Conservation (phyloP, 2,113 vertebrate species). For the Octodon degus region DNA sequence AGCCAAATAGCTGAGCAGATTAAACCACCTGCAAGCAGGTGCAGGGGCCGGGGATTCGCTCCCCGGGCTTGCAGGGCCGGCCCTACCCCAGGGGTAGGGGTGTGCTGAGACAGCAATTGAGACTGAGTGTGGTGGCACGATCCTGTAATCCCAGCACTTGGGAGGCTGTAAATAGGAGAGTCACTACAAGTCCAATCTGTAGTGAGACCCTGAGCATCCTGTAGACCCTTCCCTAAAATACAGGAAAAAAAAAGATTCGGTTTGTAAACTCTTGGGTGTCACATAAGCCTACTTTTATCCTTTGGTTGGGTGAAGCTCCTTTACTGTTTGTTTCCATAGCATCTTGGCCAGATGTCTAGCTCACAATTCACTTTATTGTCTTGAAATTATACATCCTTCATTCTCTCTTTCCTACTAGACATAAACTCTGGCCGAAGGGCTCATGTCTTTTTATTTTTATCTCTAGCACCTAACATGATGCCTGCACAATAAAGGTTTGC, state of each 20-base stretch:
- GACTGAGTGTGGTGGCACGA: too few relatives aligned
- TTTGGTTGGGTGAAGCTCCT: not conserved
- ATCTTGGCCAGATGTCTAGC: not conserved
- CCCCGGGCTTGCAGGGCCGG: too few relatives aligned
- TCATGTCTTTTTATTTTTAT: conserved; percentile 11
- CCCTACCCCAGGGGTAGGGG: too few relatives aligned
- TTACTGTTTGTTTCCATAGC: not conserved
- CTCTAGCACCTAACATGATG: not conserved
- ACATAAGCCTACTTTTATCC: not conserved
- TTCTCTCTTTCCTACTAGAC: not conserved
- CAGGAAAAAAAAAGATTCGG: not conserved
- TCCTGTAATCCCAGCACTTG: too few relatives aligned
- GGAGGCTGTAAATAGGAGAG: too few relatives aligned
- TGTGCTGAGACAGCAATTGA: too few relatives aligned
- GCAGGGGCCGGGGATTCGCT: too few relatives aligned
- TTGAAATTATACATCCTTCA: not conserved
- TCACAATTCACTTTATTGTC: conserved; percentile 13
- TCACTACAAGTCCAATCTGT: too few relatives aligned
- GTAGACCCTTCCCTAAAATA: too few relatives aligned
- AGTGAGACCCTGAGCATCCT: too few relatives aligned
- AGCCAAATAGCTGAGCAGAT: too few relatives aligned
- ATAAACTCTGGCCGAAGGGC: not conserved
- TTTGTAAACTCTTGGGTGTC: not conserved
- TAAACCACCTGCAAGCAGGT: too few relatives aligned
- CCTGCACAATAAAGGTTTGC: not conserved